Evolutionary conservation across 1,140 invertebrate genomes (phyloP), one percentile per base, ranked within the genome.

Genomic region (Drosophila jambulina): DNA sequence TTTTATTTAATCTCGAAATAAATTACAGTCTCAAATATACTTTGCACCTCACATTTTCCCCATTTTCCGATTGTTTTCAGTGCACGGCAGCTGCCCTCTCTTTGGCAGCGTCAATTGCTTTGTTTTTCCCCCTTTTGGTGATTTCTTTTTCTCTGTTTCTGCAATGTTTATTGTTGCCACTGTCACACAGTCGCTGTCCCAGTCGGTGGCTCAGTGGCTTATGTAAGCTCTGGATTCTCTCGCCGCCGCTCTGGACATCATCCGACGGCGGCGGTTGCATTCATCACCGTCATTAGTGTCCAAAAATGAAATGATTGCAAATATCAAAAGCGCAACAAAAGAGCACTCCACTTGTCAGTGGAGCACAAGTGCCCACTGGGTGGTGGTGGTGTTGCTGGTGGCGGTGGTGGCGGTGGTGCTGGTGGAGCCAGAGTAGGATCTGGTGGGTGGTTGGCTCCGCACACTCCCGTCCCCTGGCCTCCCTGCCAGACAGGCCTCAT

Each of bases 291-390:
- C 83, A 86, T 85, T 85, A 85, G 75, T 82, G 82, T 85, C 82
- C 78, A 80, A 87, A 82, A 78, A 82, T 75, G 69, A 86, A 86
- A 87, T 82, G 76, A 76, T 86, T 86, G 82, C 82, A 86, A 86
- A 85, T 87, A 85, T 85, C 59, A 48, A 27, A 62, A 69, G 80
- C 68, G 78, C 69, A 80, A 79, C 69, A 80, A 80, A 64, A 60
- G 68, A 74, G 77, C 75, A 68, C 75, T 77, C 56, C 74, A 77
- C 62, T 59, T 72, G 68, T 56, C 68, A 72, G 76, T 27, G 59
- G 21, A 21, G 38, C 53, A 59, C 53, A 68, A 45, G 27, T 75
- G 34, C 13, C n/a, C 23, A 40, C 32, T 36, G 45, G 54, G 45
- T 42, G 61, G 51, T 56, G 51, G 45, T 49, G 23, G n/a, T 32